Evolutionary conservation across 2,113 vertebrate species (phyloP).

Genomic region (Desmodus rotundus): DNA sequence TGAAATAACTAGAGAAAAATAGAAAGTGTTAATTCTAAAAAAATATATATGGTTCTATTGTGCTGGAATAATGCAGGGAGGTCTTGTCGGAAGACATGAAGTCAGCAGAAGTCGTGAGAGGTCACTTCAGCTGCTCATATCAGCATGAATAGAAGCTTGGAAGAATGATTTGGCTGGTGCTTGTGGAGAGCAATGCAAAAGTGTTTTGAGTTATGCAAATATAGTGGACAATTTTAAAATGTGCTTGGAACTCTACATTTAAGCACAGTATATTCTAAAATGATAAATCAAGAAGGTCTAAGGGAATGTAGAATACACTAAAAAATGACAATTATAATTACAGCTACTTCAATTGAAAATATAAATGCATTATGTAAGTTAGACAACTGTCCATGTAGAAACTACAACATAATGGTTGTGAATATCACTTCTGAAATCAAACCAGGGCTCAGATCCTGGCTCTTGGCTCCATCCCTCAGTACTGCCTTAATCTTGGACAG

Average conservation of each 20-base stretch:
- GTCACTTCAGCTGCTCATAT: background rate
- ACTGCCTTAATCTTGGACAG: background rate
- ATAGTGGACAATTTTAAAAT: conserved; percentile 3
- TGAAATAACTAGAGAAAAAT: background rate
- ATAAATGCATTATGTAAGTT: background rate
- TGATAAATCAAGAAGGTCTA: background rate
- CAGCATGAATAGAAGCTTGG: background rate
- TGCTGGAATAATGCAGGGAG: background rate
- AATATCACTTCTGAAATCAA: background rate
- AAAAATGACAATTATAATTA: background rate
- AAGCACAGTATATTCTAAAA: background rate
- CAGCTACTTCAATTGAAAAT: background rate
- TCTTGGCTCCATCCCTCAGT: background rate
- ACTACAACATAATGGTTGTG: background rate
- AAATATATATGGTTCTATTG: background rate
- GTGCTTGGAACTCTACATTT: background rate
- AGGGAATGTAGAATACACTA: background rate
- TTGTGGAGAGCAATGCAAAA: background rate
- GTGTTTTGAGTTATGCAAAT: background rate
- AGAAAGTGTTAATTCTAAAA: background rate
- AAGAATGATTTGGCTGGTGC: background rate
- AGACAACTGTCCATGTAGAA: background rate
- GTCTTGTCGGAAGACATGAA: background rate
- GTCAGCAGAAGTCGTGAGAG: background rate
- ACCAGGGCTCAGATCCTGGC: background rate